phyloP scores from a whole-genome alignment of 2,888 invertebrate species.

The Byasa hedistus region DNA sequence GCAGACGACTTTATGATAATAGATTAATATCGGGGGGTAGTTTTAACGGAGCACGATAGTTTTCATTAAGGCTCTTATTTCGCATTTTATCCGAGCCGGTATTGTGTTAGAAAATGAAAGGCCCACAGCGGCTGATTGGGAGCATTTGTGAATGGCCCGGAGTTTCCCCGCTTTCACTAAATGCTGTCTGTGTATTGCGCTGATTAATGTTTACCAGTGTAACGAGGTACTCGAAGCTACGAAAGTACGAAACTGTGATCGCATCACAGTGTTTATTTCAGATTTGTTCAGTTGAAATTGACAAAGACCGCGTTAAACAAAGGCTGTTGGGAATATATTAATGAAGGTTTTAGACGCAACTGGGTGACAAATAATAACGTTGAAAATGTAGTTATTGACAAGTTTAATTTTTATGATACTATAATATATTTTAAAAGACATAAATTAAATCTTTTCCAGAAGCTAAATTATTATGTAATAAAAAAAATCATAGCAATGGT shows the following conservation, averaged over 20 bases:
- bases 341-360: no score
- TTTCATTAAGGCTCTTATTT: constrained; percentile 46
- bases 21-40: constrained; percentile 40
- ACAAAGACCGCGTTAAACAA: no score
- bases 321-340: no score
- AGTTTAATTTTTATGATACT: no score
- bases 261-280: background rate
- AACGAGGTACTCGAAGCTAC: constrained; percentile 32
- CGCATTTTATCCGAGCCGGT: constrained; percentile 38
- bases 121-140: constrained; percentile 39
- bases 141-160: constrained; percentile 43
- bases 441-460: no score
- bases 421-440: no score
- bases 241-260: constrained; percentile 28
- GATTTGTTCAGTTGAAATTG: constrained; percentile 11
- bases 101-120: constrained; percentile 41
- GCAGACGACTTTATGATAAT: constrained; percentile 45
- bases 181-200: constrained; percentile 31
- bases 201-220: constrained; percentile 45
- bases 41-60: constrained; percentile 39
- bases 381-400: no score
- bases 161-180: constrained; percentile 40
- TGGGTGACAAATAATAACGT: no score
- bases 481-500: no score
- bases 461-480: no score